Evolutionary conservation across 2,888 invertebrate genomes (phyloP).

Genomic region (Desoria tigrina): DNA sequence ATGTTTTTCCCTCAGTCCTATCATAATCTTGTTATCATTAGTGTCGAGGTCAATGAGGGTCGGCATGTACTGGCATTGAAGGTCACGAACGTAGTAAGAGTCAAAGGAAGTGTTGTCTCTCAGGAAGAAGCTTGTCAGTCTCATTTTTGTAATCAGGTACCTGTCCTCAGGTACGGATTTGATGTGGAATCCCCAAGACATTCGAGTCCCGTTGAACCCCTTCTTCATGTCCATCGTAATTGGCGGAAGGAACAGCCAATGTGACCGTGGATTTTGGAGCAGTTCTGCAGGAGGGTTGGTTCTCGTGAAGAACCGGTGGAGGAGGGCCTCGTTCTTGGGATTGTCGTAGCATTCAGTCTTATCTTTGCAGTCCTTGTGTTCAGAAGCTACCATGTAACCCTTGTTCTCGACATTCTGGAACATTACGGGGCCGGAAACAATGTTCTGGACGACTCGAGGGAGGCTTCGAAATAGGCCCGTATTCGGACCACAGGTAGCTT

Average conservation of each 20-base stretch:
- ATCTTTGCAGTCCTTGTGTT: constrained; percentile 18
- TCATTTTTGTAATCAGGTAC: constrained; percentile 23
- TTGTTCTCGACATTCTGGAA: constrained; percentile 28
- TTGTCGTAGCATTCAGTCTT: constrained; percentile 21
- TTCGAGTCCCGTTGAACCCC: constrained; percentile 19
- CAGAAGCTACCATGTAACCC: constrained; percentile 27
- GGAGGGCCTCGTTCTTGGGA: constrained; percentile 21
- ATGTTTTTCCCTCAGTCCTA: constrained; percentile 28
- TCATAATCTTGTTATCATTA: constrained; percentile 16
- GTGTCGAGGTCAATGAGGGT: constrained; percentile 15
- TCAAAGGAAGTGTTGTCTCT: constrained; percentile 27
- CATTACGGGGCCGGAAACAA: constrained; percentile 31
- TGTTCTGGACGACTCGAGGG: constrained; percentile 26
- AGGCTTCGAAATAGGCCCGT: constrained; percentile 25
- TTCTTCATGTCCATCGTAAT: constrained; percentile 10
- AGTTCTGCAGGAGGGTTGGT: constrained; percentile 3
- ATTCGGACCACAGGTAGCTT: constrained; percentile 22
- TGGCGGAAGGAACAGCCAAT: constrained; percentile 34
- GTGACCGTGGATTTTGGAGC: constrained; percentile 15
- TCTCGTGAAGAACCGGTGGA: constrained; percentile 18
- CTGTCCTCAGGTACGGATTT: constrained; percentile 28
- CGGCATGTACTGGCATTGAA: constrained; percentile 34
- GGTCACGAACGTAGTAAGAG: constrained; percentile 25
- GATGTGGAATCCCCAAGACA: constrained; percentile 35
- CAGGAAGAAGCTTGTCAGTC: constrained; percentile 21